Conservation (phyloP, 1,140 invertebrate genomes). For the Plutomurus gul region DNA sequence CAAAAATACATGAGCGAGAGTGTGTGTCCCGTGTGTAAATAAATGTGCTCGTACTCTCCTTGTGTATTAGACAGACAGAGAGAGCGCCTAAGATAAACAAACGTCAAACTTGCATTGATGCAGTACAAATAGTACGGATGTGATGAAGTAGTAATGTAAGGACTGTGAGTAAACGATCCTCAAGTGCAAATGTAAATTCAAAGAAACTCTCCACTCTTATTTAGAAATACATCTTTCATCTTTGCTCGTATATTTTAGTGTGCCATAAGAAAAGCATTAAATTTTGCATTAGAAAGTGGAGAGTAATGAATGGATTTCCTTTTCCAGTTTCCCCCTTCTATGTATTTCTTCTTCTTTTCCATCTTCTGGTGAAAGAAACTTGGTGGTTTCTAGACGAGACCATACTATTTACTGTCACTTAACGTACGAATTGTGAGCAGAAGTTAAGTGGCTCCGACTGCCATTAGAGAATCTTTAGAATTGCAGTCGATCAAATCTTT, state of each 20-base stretch:
- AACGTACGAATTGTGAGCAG: not conserved
- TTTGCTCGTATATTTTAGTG: not conserved
- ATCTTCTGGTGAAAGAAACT: too few relatives aligned
- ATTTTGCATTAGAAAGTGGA: not conserved
- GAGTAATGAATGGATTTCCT: not conserved
- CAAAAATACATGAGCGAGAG: too few relatives aligned
- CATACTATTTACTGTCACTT: too few relatives aligned
- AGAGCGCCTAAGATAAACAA: not conserved
- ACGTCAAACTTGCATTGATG: not conserved
- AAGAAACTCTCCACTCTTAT: not conserved
- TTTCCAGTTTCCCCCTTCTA: not conserved
- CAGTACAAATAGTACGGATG: too few relatives aligned
- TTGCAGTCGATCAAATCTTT: slow-evolving; percentile 21
- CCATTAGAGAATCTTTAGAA: not conserved
- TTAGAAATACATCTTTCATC: not conserved
- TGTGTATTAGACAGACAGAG: too few relatives aligned
- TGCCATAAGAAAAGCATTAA: slow-evolving; percentile 1
- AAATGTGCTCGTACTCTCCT: not conserved
- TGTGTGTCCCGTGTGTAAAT: too few relatives aligned
- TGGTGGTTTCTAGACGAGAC: too few relatives aligned
- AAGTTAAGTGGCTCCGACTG: slow-evolving; percentile 4
- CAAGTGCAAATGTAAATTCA: not conserved
- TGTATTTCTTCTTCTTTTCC: too few relatives aligned
- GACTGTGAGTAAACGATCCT: too few relatives aligned
- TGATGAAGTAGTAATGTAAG: too few relatives aligned